These are phyloP conservation scores for Argyra leucocephala DNA, from an alignment of 2,888 invertebrate species.

Conservation along the genomic window DNA sequence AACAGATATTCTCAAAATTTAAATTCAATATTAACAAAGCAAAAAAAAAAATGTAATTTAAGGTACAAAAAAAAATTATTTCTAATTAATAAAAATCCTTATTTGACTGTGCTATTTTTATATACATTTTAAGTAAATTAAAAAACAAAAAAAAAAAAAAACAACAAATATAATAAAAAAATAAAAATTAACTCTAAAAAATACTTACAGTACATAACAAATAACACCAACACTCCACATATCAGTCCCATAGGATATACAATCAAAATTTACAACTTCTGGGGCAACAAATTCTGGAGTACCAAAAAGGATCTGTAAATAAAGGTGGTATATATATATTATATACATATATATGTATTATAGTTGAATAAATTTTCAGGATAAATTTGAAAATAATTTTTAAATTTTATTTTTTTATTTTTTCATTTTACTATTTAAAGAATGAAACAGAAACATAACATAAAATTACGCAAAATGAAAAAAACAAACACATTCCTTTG, in stretches of 20 bases:
- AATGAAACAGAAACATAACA: too few species aligned
- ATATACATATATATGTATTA: too few species aligned
- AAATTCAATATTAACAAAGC: not conserved
- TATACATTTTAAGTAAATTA: not conserved
- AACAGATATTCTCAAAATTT: not conserved
- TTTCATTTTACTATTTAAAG: too few species aligned
- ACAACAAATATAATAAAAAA: not conserved
- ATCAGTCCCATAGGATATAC: conserved; percentile 89
- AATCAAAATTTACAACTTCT: conserved; percentile 97
- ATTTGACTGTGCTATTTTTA: too few species aligned
- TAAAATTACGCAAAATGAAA: too few species aligned
- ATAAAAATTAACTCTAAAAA: not conserved
- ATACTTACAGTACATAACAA: conserved; percentile 92
- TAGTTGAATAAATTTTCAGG: too few species aligned
- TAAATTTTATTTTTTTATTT: too few species aligned
- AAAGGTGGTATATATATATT: conserved; percentile 12
- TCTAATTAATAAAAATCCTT: not conserved
- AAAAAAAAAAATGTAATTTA: not conserved
- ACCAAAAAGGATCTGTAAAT: conserved; percentile 69
- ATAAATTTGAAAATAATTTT: too few species aligned
- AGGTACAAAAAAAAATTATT: not conserved
- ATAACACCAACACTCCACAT: conserved; percentile 99
- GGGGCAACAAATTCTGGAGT: conserved; percentile 99
- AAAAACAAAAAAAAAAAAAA: not conserved
- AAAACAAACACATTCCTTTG: too few species aligned